phyloP scores from a whole-genome alignment of 2,888 invertebrate species.

The Eupithecia inturbata region DNA sequence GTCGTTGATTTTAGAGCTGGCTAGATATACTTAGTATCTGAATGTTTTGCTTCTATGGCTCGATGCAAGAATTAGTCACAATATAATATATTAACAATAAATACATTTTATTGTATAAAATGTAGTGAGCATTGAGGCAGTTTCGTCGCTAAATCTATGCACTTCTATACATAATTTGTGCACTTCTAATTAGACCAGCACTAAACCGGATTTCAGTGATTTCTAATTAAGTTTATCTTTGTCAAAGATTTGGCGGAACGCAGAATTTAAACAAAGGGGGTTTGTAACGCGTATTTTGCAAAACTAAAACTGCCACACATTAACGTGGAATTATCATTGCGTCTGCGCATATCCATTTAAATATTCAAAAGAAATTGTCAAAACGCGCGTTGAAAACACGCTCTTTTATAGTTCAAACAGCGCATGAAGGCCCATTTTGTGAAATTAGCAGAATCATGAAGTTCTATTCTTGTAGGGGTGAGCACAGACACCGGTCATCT shows the following conservation, averaged over 20 bases:
- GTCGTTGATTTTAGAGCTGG: neutral
- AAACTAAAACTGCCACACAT: neutral
- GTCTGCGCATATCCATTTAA: neutral
- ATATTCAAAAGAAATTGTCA: neutral
- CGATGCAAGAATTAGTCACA: constrained; percentile 14
- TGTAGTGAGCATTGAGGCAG: neutral
- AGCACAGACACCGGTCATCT: neutral
- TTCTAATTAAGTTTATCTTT: neutral
- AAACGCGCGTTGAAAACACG: constrained; percentile 5
- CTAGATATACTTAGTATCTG: neutral
- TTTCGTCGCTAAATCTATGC: neutral
- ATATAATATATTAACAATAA: neutral
- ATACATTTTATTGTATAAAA: neutral
- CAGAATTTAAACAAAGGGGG: neutral
- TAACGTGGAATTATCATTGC: neutral
- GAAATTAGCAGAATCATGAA: neutral
- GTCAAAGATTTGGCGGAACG: neutral
- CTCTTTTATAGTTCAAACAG: neutral
- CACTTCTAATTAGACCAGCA: neutral
- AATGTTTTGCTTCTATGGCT: constrained; percentile 3
- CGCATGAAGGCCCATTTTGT: neutral
- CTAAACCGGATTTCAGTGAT: neutral
- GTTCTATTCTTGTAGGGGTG: neutral
- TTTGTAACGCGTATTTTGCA: neutral
- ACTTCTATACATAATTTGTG: too few species aligned